Evolutionary conservation across 1,140 invertebrate genomes (phyloP).

Genomic region (Vanessa atalanta): DNA sequence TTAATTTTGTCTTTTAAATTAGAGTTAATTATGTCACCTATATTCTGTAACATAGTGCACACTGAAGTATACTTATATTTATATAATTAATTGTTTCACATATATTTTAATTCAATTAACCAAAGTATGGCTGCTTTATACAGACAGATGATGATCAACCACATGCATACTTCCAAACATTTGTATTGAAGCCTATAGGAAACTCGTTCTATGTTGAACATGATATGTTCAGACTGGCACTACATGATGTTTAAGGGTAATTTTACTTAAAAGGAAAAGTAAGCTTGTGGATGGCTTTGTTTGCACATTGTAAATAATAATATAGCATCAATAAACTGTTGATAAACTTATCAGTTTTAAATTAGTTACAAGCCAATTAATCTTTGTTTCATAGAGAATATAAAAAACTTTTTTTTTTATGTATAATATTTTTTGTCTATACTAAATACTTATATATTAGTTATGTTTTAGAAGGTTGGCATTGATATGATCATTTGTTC

Average conservation of each 20-base stretch:
- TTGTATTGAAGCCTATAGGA: constrained; percentile 93
- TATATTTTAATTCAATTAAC: constrained; percentile 1
- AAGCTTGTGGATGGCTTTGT: constrained; percentile 42
- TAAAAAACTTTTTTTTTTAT: too few species aligned
- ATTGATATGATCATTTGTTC: too few species aligned
- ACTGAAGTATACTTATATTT: not conserved
- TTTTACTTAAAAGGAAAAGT: constrained; percentile 44
- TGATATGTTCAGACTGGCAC: constrained; percentile 93
- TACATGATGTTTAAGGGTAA: constrained; percentile 86
- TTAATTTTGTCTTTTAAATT: too few species aligned
- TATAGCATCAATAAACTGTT: not conserved
- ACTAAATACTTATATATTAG: too few species aligned
- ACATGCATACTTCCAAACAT: constrained; percentile 94
- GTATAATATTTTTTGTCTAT: too few species aligned
- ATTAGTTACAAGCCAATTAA: not conserved
- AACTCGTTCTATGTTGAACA: constrained; percentile 95
- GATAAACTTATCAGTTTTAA: not conserved
- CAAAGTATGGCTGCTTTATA: constrained; percentile 44
- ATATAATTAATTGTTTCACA: not conserved
- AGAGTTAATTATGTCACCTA: not conserved
- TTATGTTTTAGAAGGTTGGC: too few species aligned
- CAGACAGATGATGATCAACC: constrained; percentile 96
- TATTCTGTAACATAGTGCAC: not conserved
- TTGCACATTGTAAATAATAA: constrained; percentile 38
- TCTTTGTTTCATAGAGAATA: too few species aligned